These are phyloP conservation scores for Rhadinocentrus ornatus DNA, from an alignment of 2,797 vertebrate genomes.

Conservation along the genomic window DNA sequence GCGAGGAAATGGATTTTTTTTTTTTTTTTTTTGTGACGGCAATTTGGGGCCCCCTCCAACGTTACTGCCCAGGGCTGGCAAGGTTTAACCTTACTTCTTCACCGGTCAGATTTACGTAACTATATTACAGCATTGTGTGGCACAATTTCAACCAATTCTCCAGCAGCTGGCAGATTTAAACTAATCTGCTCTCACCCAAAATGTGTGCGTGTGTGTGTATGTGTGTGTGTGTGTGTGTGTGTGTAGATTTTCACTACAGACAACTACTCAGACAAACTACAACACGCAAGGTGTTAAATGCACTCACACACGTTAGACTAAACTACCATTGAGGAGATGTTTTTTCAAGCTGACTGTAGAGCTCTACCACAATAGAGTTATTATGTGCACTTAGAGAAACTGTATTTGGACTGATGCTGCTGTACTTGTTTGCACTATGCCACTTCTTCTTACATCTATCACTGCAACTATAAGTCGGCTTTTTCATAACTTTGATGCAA, in stretches of 20 bases:
- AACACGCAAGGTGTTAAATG: conserved; percentile 30
- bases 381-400: conserved; percentile 4
- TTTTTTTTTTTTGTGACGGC: too few relatives aligned
- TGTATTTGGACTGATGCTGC: background rate
- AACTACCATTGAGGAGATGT: conserved; percentile 17
- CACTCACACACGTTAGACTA: conserved; percentile 18
- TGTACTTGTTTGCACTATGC: conserved; percentile 16
- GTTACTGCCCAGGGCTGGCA: too few relatives aligned
- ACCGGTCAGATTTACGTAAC: conserved; percentile 75
- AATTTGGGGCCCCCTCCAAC: too few relatives aligned
- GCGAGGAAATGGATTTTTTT: too few relatives aligned
- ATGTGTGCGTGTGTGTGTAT: too few relatives aligned
- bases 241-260: too few relatives aligned
- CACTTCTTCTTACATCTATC: conserved; percentile 17
- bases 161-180: conserved; percentile 78
- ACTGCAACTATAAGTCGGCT: background rate
- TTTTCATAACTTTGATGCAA: background rate
- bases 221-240: too few relatives aligned
- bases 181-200: conserved; percentile 78
- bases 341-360: conserved; percentile 15
- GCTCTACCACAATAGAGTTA: background rate
- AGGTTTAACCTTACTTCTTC: conserved; percentile 52
- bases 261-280: too few relatives aligned
- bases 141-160: conserved; percentile 75
- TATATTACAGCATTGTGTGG: conserved; percentile 64